A percentile compares a stretch with the other conserved stretches of the same genome.
Conservation (phyloP, 1,140 invertebrate species). For the Drosophila ambigua region DNA sequence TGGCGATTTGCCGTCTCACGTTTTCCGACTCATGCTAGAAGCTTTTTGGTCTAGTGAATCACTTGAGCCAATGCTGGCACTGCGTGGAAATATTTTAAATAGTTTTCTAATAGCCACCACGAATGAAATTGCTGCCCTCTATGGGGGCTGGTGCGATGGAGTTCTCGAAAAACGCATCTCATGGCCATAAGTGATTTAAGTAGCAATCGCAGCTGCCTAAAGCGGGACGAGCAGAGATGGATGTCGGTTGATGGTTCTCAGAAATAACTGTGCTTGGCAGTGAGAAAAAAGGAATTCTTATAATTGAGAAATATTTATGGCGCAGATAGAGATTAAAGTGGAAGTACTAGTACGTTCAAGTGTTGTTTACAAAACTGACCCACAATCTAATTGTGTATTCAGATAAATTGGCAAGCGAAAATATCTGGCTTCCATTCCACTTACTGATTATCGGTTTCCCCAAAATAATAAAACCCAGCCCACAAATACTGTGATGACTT, state of each 20-base stretch:
- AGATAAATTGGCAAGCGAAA: too few relatives aligned
- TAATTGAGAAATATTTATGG: too few relatives aligned
- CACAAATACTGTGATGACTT: too few relatives aligned
- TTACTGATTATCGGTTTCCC: too few relatives aligned
- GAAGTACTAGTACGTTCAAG: too few relatives aligned
- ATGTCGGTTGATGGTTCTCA: constrained; percentile 11
- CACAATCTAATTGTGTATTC: too few relatives aligned
- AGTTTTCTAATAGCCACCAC: constrained; percentile 73
- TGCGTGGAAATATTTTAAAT: constrained; percentile 79
- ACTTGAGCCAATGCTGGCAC: constrained; percentile 31
- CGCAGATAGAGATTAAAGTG: too few relatives aligned
- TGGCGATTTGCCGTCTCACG: constrained; percentile 68
- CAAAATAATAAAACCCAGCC: too few relatives aligned
- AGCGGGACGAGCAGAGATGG: neutral
- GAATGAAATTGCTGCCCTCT: constrained; percentile 62
- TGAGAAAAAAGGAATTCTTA: too few relatives aligned
- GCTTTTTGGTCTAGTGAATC: constrained; percentile 39
- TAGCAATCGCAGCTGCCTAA: constrained; percentile 46
- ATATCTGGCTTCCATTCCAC: too few relatives aligned
- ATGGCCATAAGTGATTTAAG: constrained; percentile 60
- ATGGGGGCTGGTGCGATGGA: constrained; percentile 27
- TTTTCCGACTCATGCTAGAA: constrained; percentile 59
- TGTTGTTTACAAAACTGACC: too few relatives aligned
- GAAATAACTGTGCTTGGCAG: constrained; percentile 13
- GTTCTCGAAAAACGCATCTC: constrained; percentile 43